A percentile compares a stretch with the other conserved stretches of the same genome.
Evolutionary conservation across 2,888 invertebrate genomes (phyloP).

Genomic region (Thecophora atra): DNA sequence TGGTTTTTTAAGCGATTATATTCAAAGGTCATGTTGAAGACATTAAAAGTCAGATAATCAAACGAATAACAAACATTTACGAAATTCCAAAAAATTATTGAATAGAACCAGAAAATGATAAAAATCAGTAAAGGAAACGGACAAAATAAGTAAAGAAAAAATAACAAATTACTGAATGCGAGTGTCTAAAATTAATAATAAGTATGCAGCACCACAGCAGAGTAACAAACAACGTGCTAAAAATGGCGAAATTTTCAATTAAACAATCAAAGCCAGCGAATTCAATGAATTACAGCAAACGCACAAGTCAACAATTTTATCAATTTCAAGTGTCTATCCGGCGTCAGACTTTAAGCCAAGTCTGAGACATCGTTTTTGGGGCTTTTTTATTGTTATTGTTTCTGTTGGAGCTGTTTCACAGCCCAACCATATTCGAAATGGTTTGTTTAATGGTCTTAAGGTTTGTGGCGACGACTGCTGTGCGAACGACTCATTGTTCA

Average conservation of each 20-base stretch:
- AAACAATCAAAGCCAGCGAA: constrained; percentile 22
- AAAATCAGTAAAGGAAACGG: background rate
- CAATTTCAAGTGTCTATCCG: background rate
- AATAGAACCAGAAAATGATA: background rate
- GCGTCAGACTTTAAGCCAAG: background rate
- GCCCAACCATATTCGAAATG: constrained; percentile 3
- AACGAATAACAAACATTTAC: too few relatives aligned
- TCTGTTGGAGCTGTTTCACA: background rate
- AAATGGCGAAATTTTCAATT: constrained; percentile 26
- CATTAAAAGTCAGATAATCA: too few relatives aligned
- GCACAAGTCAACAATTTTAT: background rate
- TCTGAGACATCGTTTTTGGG: too few relatives aligned
- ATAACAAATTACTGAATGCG: background rate
- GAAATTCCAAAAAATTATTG: too few relatives aligned
- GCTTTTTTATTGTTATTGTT: too few relatives aligned
- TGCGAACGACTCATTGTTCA: constrained; percentile 13
- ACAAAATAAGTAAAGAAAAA: background rate
- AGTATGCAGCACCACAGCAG: too few relatives aligned
- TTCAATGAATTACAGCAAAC: constrained; percentile 13
- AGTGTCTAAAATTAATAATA: background rate
- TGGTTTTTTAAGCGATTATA: too few relatives aligned
- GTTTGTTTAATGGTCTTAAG: constrained; percentile 2
- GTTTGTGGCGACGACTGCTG: constrained; percentile 2
- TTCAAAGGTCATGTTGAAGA: too few relatives aligned
- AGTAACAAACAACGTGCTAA: constrained; percentile 6